Percentiles rank a stretch among this genome's conserved stretches.
Conservation (phyloP, 2,888 invertebrate genomes). For the Plusia festucae region DNA sequence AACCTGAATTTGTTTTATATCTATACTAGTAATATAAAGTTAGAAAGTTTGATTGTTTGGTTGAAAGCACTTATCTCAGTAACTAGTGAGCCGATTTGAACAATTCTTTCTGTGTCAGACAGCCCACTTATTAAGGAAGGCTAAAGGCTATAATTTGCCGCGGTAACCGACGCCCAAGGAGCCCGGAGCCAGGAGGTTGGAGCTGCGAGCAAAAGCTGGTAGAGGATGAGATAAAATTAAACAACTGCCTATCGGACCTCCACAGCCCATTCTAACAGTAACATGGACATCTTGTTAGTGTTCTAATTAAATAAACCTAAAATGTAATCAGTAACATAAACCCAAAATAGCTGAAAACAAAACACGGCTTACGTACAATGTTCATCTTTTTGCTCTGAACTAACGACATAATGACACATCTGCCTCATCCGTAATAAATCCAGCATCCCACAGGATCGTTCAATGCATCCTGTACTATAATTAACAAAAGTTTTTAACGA, state of each 20-base stretch:
- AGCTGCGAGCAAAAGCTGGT: too few relatives aligned
- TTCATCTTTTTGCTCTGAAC: not conserved
- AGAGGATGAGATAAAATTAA: too few relatives aligned
- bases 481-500: constrained; percentile 49
- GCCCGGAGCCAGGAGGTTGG: too few relatives aligned
- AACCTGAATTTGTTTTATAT: too few relatives aligned
- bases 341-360: not conserved
- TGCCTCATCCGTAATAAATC: constrained; percentile 3
- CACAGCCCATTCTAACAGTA: not conserved
- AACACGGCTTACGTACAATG: not conserved
- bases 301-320: not conserved
- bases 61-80: too few relatives aligned
- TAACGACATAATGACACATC: constrained; percentile 4
- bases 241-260: not conserved
- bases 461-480: constrained; percentile 24
- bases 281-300: not conserved
- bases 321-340: not conserved
- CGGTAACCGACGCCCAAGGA: too few relatives aligned
- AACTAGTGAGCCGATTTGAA: too few relatives aligned
- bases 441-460: constrained; percentile 16
- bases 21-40: too few relatives aligned
- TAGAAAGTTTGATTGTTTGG: too few relatives aligned
- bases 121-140: too few relatives aligned
- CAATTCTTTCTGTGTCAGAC: too few relatives aligned
- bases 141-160: too few relatives aligned